Base-by-base conservation (phyloP, 2,888 invertebrate species). In the Oscheius onirici region DNA sequence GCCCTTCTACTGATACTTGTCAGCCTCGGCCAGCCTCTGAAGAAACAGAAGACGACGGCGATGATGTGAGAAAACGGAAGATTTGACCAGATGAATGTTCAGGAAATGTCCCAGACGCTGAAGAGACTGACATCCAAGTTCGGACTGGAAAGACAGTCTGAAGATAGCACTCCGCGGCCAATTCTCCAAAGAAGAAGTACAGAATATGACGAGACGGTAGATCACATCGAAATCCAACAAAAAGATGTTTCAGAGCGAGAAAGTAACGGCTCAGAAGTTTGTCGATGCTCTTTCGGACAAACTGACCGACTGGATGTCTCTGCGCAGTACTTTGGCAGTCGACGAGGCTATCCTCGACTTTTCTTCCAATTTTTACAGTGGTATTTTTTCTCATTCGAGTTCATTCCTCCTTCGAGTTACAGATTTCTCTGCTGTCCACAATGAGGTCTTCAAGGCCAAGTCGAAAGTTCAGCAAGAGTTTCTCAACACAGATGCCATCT, bases 401-500 rank as follows among this genome's bases (percentile, higher is more conserved):
- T 20, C 24, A 52, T 8, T 24, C 28, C 5, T 5, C 3, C 46
- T 46, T n/a, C n/a, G n/a, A n/a, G 22, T 58, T 74, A 67, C 69
- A 82, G 83, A 84, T 20, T 81, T 83, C 43, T 81, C 81, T 13
- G 74, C 79, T 0, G 79, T 75, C 10, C 82, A 83, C 54, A 75
- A 76, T 3, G 79, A 81, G 46, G 74, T 74, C 20, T 83, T 81
- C 75, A 80, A 79, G 52, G 69, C 69, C 44, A 75, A 77, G 11
- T 78, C 77, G 1, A 78, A 77, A 55, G 75, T 79, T 8, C 81
- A 81, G 57, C 79, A 81, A 51, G 78, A 80, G 24, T 80, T 84
- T 40, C 71, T 85, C 22, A 84, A 82, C 65, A 79, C 82, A 1
- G 84, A 85, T 55, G 83, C 83, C 2, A 79, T 83, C 15, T 85